Evolutionary conservation across 2,797 vertebrate species (phyloP), one percentile per base, ranked within the genome.

Genomic region (Argentina silus): DNA sequence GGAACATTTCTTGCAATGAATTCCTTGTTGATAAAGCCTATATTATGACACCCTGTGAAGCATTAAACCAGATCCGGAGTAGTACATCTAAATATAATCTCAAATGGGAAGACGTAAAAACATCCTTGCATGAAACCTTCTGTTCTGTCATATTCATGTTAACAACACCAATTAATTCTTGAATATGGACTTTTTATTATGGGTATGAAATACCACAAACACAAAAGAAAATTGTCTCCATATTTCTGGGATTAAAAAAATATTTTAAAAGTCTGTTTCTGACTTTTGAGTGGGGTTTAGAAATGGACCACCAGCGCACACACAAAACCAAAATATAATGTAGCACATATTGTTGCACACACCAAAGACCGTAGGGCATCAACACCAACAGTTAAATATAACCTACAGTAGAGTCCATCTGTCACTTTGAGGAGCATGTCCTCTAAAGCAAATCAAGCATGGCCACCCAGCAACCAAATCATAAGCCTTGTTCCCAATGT

Each of bases 321-420:
- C 23, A 64, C 56, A 70, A 72, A 42, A 75, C 51, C 62, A 83
- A 80, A 76, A 78, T 77, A 83, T 72, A 83, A 80, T n/a, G 43
- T 17, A 59, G 61, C 19, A 67, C 67, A 81, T 73, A 68, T 79
- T 85, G 75, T 71, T 77, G 15, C 55, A 56, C 45, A 73, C 50
- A 80, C 42, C 53, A 69, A 79, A 64, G 64, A 67, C 70, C 23
- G 0, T 48, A 57, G 48, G 15, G 45, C 77, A 81, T 81, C 77
- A 83, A 74, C 80, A 78, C 72, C 62, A 79, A 83, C 14, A 36
- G 23, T 83, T 77, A 72, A 83, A 77, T 81, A 80, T 43, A 75
- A 17, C 64, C 68, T 11, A 67, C 79, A 79, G 51, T 66, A 74
- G 55, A 45, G 4, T 80, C 75, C 76, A 77, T 77, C 6, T 69